phyloP scores from a whole-genome alignment of 2,113 vertebrate genomes.

The Halichoeres trimaculatus region DNA sequence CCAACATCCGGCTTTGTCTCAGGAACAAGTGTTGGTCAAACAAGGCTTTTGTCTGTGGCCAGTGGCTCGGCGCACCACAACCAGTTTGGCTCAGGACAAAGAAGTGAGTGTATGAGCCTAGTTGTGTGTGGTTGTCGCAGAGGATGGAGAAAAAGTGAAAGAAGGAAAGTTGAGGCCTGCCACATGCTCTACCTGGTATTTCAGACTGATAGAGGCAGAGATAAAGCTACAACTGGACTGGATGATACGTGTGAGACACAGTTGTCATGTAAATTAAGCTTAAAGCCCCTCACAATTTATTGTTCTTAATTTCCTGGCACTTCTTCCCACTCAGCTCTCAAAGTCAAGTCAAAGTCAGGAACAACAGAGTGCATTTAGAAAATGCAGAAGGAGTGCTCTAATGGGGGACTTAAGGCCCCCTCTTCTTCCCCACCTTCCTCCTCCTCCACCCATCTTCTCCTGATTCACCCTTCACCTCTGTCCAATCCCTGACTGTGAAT shows the following conservation, averaged over 20 bases:
- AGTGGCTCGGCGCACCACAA: slow-evolving; percentile 83
- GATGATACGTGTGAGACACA: not conserved
- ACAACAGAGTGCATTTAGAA: slow-evolving; percentile 16
- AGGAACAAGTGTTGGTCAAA: slow-evolving; percentile 88
- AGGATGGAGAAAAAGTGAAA: slow-evolving; percentile 35
- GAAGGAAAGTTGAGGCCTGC: slow-evolving; percentile 67
- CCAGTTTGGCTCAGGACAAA: slow-evolving; percentile 82
- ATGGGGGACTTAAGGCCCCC: slow-evolving; percentile 22
- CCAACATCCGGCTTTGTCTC: slow-evolving; percentile 86
- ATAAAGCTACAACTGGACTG: not conserved
- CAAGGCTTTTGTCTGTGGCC: slow-evolving; percentile 88
- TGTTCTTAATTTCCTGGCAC: not conserved
- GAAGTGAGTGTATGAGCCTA: slow-evolving; percentile 76
- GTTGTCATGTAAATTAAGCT: not conserved
- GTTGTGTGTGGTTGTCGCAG: slow-evolving; percentile 34
- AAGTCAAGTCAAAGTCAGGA: slow-evolving; percentile 51
- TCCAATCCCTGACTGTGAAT: slow-evolving; percentile 76
- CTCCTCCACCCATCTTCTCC: slow-evolving; percentile 41
- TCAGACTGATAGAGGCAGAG: not conserved
- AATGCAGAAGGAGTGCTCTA: slow-evolving; percentile 25
- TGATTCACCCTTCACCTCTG: slow-evolving; percentile 73
- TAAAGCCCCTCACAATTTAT: slow-evolving; percentile 5
- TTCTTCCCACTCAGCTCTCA: not conserved
- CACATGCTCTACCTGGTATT: slow-evolving; percentile 51
- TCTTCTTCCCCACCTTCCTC: slow-evolving; percentile 22